Percentiles rank a stretch among this genome's conserved stretches.
Conservation (phyloP, 2,113 vertebrate species). For the Periophthalmus modestus region DNA sequence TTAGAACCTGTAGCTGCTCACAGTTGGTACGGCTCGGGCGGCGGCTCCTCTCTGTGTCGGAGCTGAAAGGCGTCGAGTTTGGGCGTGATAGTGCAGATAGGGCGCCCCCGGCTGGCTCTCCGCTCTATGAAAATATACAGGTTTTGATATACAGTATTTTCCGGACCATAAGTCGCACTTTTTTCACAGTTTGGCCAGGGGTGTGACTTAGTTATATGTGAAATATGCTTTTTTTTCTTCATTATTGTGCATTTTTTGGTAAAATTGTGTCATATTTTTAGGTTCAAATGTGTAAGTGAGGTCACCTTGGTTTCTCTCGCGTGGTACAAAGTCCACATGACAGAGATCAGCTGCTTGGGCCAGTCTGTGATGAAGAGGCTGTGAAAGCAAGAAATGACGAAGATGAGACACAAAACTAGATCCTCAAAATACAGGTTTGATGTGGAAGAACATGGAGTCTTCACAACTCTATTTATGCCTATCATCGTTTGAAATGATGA, state of each 20-base stretch:
- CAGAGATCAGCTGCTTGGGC: conserved; percentile 49
- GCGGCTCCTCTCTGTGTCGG: conserved; percentile 49
- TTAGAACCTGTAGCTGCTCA: not conserved
- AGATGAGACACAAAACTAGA: too few relatives aligned
- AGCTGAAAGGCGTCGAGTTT: conserved; percentile 76
- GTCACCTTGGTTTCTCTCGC: conserved; percentile 32
- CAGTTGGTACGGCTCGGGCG: conserved; percentile 13
- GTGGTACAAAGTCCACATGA: conserved; percentile 36
- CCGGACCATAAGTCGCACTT: too few relatives aligned
- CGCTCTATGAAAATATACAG: not conserved
- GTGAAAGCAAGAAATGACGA: not conserved
- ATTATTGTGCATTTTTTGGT: too few relatives aligned
- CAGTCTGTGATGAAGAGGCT: conserved; percentile 56
- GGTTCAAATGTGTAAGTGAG: too few relatives aligned
- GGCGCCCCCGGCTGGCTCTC: conserved; percentile 54
- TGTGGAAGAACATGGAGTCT: not conserved
- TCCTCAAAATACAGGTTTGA: not conserved
- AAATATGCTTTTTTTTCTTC: too few relatives aligned
- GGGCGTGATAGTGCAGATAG: conserved; percentile 78
- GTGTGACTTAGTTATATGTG: too few relatives aligned
- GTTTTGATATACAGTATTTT: too few relatives aligned
- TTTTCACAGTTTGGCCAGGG: too few relatives aligned
- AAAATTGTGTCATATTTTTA: too few relatives aligned
- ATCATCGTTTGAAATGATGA: too few relatives aligned
- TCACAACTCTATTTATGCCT: not conserved